Evolutionary conservation across 2,888 invertebrate genomes (phyloP).

Genomic region (Eugnorisma glareosa): DNA sequence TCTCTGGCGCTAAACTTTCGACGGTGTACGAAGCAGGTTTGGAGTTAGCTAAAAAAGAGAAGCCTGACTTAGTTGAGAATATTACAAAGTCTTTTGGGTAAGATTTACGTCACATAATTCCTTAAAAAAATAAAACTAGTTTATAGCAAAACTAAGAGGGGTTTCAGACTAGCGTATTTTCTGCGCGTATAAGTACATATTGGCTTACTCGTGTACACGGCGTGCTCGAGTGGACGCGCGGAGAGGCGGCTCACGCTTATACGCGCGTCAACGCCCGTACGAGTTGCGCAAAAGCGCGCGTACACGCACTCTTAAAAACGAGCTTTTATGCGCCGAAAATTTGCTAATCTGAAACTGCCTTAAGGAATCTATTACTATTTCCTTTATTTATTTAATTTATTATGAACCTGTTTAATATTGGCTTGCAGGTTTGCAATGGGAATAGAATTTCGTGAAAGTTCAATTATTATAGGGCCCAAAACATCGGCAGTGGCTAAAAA

Average conservation of each 20-base stretch:
- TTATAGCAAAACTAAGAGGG: neutral
- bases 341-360: neutral
- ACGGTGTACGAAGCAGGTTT: constrained; percentile 96
- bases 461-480: constrained; percentile 97
- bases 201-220: neutral
- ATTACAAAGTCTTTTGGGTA: constrained; percentile 98
- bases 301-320: neutral
- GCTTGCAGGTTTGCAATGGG: constrained; percentile 96
- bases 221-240: no score
- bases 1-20: constrained; percentile 95
- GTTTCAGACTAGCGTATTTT: neutral
- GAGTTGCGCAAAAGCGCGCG: neutral
- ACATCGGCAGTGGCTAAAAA: constrained; percentile 94
- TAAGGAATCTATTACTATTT: neutral
- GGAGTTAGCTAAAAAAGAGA: constrained; percentile 95
- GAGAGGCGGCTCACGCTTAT: neutral
- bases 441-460: constrained; percentile 99
- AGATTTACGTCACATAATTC: constrained; percentile 45
- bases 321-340: neutral
- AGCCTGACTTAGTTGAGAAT: constrained; percentile 95
- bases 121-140: neutral
- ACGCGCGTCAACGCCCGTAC: neutral
- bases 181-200: neutral
- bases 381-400: neutral
- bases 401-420: neutral